Evolutionary conservation across 2,113 vertebrate species (phyloP).

Genomic region (Vanacampus margaritifer): DNA sequence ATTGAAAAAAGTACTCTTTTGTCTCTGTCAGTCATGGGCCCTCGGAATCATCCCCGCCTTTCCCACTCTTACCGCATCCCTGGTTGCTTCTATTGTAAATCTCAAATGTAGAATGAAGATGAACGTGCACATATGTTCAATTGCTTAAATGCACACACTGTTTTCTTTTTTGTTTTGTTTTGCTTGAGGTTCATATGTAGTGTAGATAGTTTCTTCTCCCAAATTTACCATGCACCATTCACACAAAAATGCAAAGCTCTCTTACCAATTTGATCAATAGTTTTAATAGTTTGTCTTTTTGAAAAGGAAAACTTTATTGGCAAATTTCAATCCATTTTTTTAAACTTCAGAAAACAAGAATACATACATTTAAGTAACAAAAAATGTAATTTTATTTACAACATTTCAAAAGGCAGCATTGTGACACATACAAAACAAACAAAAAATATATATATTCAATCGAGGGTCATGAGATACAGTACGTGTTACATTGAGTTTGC

Average conservation of each 20-base stretch:
- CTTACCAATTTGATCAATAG: neutral
- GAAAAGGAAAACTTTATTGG: constrained; percentile 19
- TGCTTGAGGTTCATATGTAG: neutral
- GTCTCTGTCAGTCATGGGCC: too few species aligned
- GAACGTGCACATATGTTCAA: too few species aligned
- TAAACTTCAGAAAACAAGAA: constrained; percentile 16
- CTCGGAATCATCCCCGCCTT: too few species aligned
- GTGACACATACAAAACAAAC: neutral
- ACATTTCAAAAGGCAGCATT: constrained; percentile 5
- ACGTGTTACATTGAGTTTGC: constrained; percentile 37
- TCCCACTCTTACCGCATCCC: too few species aligned
- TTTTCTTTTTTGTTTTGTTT: too few species aligned
- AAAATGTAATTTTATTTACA: neutral
- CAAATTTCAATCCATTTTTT: constrained; percentile 16
- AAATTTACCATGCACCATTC: neutral
- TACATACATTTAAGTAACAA: neutral
- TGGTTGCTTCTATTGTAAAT: too few species aligned
- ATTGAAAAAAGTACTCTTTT: too few species aligned
- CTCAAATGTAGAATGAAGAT: too few species aligned
- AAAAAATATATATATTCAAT: neutral
- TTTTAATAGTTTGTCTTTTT: neutral
- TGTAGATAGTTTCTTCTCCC: neutral
- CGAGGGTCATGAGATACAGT: neutral
- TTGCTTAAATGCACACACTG: too few species aligned
- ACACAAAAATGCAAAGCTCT: neutral